A percentile compares a stretch with the other conserved stretches of the same genome.
Conservation (phyloP, 2,797 vertebrate genomes). For the Epinephelus malabaricus region DNA sequence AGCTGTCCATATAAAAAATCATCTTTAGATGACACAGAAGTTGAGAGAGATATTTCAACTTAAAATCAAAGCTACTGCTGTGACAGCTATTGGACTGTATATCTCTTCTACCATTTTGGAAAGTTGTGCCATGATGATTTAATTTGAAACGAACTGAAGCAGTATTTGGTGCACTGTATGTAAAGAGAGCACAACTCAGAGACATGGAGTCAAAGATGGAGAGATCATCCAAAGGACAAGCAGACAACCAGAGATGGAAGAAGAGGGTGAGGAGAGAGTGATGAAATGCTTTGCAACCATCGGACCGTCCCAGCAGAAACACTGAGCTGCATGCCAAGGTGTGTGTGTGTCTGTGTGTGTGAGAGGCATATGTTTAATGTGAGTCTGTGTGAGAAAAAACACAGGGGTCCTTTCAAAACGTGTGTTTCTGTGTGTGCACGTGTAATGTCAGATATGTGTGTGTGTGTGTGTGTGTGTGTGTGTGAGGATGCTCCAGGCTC, state of each 20-base stretch:
- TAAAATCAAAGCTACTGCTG: too few species aligned
- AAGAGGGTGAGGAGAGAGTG: conserved; percentile 46
- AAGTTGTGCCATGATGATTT: too few species aligned
- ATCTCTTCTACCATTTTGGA: too few species aligned
- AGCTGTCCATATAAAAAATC: too few species aligned
- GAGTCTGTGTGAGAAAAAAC: conserved; percentile 16
- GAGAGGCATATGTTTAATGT: not conserved
- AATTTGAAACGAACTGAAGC: too few species aligned
- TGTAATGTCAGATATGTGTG: conserved; percentile 3
- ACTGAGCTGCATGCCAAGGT: conserved; percentile 27
- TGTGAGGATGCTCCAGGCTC: conserved; percentile 54
- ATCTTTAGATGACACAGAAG: too few species aligned
- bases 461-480: conserved; percentile 29
- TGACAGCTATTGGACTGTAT: too few species aligned
- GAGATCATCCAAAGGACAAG: conserved; percentile 63
- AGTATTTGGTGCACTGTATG: not conserved
- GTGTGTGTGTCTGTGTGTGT: conserved; percentile 13
- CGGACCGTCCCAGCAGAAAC: conserved; percentile 40
- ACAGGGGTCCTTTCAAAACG: not conserved
- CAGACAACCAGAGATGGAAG: conserved; percentile 36
- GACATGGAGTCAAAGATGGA: not conserved
- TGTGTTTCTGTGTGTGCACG: conserved; percentile 11
- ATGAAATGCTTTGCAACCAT: conserved; percentile 65
- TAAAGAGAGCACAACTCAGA: not conserved
- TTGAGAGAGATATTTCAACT: too few species aligned